A percentile compares a stretch with the other conserved stretches of the same genome.
Conservation (phyloP, 2,888 invertebrate species). For the Blastobasis lacticolella region DNA sequence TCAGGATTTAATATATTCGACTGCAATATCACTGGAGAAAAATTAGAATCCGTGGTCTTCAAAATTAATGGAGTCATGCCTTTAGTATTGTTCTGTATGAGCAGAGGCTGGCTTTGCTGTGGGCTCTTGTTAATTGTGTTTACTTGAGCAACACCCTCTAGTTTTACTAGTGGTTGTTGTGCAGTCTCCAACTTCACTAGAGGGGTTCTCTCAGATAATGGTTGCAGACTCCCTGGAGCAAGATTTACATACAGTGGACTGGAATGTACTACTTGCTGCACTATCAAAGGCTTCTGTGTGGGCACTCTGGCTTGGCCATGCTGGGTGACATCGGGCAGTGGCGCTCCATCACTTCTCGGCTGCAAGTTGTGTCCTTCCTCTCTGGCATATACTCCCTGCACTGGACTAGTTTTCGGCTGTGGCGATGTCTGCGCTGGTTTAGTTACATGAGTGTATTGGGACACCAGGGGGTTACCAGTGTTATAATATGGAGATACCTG, state of each 20-base stretch:
- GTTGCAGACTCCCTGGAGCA: conserved; percentile 45
- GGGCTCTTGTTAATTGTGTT: conserved; percentile 35
- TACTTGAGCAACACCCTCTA: conserved; percentile 39
- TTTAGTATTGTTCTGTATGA: conserved; percentile 55
- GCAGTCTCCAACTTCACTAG: conserved; percentile 35
- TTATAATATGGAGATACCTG: conserved; percentile 47
- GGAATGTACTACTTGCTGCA: conserved; percentile 53
- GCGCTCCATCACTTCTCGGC: conserved; percentile 28
- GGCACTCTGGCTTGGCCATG: conserved; percentile 34
- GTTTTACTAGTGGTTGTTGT: conserved; percentile 36
- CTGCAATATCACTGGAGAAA: conserved; percentile 77
- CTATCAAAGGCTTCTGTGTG: conserved; percentile 48
- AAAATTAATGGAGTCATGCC: conserved; percentile 53
- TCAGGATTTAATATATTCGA: conserved; percentile 75
- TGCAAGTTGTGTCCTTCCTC: conserved; percentile 48
- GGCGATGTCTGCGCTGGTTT: conserved; percentile 28
- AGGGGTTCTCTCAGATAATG: conserved; percentile 41
- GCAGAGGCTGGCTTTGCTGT: conserved; percentile 39
- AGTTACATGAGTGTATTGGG: conserved; percentile 46
- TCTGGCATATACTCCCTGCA: conserved; percentile 39
- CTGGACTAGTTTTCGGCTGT: conserved; percentile 40
- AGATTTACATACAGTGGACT: conserved; percentile 62
- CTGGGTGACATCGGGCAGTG: conserved; percentile 46
- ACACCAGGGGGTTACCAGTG: conserved; percentile 50
- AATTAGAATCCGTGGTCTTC: conserved; percentile 58